Conservation (phyloP, 2,797 vertebrate species). For the Myiothlypis coronata region DNA sequence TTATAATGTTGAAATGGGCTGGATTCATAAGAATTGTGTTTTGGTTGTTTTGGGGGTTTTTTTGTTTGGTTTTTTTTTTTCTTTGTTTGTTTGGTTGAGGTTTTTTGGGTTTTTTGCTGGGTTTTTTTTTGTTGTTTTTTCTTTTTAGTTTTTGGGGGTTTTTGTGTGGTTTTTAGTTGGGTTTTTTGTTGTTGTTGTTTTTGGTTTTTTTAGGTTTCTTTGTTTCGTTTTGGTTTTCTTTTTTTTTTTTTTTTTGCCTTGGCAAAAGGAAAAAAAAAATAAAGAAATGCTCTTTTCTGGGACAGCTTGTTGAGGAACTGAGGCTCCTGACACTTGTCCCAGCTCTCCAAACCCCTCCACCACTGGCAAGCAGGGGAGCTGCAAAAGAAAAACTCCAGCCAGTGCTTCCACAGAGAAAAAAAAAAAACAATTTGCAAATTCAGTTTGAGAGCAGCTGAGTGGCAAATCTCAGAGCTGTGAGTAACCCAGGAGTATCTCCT, state of each 20-base stretch:
- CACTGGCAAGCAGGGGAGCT: neutral
- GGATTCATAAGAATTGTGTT: neutral
- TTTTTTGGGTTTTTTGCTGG: too few relatives aligned
- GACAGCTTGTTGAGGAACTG: neutral
- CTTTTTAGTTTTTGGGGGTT: too few relatives aligned
- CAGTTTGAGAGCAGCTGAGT: neutral
- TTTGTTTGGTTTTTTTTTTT: too few relatives aligned
- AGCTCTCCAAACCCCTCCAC: neutral
- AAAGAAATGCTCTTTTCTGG: neutral
- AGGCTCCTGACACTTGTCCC: neutral
- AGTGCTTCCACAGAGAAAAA: neutral
- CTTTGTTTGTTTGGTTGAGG: too few relatives aligned
- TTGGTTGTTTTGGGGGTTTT: too few relatives aligned
- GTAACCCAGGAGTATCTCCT: neutral
- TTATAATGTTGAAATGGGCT: neutral
- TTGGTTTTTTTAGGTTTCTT: too few relatives aligned
- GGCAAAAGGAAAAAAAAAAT: neutral
- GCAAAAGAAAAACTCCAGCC: neutral
- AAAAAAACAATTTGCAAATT: neutral
- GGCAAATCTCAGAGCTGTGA: neutral
- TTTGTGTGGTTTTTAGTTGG: too few relatives aligned
- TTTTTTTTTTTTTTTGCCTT: neutral
- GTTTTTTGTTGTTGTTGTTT: too few relatives aligned
- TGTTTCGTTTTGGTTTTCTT: too few relatives aligned
- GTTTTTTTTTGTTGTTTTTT: too few relatives aligned